These are phyloP conservation scores for Enteromius paludinosus DNA, from an alignment of 2,797 vertebrate species.

Conservation along the genomic window DNA sequence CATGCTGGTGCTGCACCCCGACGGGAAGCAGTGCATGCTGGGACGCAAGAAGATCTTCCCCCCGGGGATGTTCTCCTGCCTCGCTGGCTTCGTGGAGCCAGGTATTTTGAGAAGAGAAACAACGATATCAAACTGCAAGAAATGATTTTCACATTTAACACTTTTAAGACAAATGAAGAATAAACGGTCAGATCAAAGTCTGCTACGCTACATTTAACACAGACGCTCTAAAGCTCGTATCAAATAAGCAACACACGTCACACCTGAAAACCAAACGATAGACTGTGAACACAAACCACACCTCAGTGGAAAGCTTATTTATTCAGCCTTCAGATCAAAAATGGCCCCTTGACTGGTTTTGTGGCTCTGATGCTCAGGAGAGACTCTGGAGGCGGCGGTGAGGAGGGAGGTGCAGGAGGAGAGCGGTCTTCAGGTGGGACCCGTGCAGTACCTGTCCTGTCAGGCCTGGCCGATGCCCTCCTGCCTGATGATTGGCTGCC, in stretches of 20 bases:
- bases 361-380: constrained; percentile 73
- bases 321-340: too few species aligned
- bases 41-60: constrained; percentile 92
- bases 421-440: constrained; percentile 86
- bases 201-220: too few species aligned
- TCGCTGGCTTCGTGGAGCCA: constrained; percentile 95
- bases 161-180: too few species aligned
- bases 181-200: too few species aligned
- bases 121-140: too few species aligned
- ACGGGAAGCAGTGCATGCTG: constrained; percentile 91
- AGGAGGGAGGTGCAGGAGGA: constrained; percentile 93
- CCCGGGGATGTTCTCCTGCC: constrained; percentile 88
- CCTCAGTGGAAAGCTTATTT: too few species aligned
- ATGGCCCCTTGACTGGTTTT: too few species aligned
- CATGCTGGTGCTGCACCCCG: constrained; percentile 95
- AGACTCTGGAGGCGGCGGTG: constrained; percentile 91
- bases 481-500: constrained; percentile 94
- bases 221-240: too few species aligned
- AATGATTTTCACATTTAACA: too few species aligned
- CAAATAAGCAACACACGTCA: too few species aligned
- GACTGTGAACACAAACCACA: too few species aligned
- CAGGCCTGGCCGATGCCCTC: constrained; percentile 98
- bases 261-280: too few species aligned
- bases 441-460: constrained; percentile 88
- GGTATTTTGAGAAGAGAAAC: constrained; percentile 71